Base-by-base conservation (phyloP, 2,113 vertebrate genomes). In the Amphiprion ocellaris region DNA sequence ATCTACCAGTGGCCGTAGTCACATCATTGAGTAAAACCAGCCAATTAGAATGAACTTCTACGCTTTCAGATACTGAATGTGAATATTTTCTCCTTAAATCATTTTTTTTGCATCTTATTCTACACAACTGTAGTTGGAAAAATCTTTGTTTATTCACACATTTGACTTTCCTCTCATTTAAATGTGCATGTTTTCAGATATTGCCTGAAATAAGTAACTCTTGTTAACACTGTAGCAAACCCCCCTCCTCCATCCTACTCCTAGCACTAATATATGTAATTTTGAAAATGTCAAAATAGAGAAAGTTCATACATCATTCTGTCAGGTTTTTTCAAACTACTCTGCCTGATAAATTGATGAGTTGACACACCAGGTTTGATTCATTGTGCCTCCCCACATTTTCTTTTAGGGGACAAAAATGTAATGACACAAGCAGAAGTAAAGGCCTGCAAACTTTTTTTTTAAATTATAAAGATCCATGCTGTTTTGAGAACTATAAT, bases 281-380 rank as follows among this genome's bases (percentile, higher is more conserved):
- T 67, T 46, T 24, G 17, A 64, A 86, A 76, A 54, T 64, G 62
- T 82, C 68, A 72, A 37, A 69, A 21, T 53, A 74, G 21, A 59
- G 53, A 54, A 61, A 47, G 26, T 11, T 58, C 50, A 62, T 64
- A 24, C 28, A 47, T 65, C 37, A 64, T 46, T 78, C 39, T 30
- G 47, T 50, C n/a, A 24, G 53, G 49, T 61, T 71, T 73, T 66
- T 24, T 70, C 33, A 67, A 47, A 47, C 41, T 41, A 10, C 47
- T 71, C 30, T 65, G 55, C 9, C 1, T 33, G 26, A 67, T 16
- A 16, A 55, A 70, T 55, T 72, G 56, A 73, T 73, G 21, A 39
- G 19, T 23, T 64, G 53, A 54, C 0, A 1, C 21, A 67, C 33
- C 44, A n/a, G 19, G 5, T 24, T 19, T 67, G 52, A 87, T 75